A percentile compares a stretch with the other conserved stretches of the same genome.
Conservation (phyloP, 2,888 invertebrate species). For the Taphrorychus bicolor region DNA sequence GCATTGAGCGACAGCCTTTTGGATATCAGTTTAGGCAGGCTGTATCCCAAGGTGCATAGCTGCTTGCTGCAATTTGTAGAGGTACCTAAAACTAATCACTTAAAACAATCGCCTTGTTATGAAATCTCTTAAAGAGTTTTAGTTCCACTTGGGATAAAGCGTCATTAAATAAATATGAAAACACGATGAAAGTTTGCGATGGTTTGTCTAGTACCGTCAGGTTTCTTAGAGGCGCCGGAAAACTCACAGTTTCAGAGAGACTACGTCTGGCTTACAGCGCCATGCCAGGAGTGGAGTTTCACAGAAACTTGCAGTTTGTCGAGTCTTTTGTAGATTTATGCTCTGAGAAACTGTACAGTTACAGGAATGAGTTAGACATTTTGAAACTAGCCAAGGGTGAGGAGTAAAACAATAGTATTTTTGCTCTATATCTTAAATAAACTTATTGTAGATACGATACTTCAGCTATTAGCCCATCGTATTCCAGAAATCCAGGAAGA, state of each 20-base stretch:
- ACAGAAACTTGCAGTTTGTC: slow-evolving; percentile 65
- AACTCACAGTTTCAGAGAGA: slow-evolving; percentile 53
- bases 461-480: slow-evolving; percentile 66
- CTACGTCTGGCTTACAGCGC: slow-evolving; percentile 61
- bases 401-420: not conserved
- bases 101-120: slow-evolving; percentile 30
- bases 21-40: slow-evolving; percentile 60
- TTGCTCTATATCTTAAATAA: not conserved
- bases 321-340: slow-evolving; percentile 53
- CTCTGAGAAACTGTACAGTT: slow-evolving; percentile 46
- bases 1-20: slow-evolving; percentile 58
- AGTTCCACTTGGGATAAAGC: slow-evolving; percentile 54
- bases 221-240: slow-evolving; percentile 57
- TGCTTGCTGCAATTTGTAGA: slow-evolving; percentile 59
- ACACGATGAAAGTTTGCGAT: slow-evolving; percentile 58
- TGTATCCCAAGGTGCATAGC: slow-evolving; percentile 60
- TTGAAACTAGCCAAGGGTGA: slow-evolving; percentile 1
- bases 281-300: slow-evolving; percentile 66
- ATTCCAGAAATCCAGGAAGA: slow-evolving; percentile 63
- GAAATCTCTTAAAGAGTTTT: slow-evolving; percentile 55
- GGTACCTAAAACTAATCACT: slow-evolving; percentile 50
- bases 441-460: slow-evolving; percentile 56
- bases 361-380: slow-evolving; percentile 1
- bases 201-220: slow-evolving; percentile 61
- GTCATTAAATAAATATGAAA: slow-evolving; percentile 57